phyloP scores from a whole-genome alignment of 2,888 invertebrate genomes.

The Crossocerus cetratus region DNA sequence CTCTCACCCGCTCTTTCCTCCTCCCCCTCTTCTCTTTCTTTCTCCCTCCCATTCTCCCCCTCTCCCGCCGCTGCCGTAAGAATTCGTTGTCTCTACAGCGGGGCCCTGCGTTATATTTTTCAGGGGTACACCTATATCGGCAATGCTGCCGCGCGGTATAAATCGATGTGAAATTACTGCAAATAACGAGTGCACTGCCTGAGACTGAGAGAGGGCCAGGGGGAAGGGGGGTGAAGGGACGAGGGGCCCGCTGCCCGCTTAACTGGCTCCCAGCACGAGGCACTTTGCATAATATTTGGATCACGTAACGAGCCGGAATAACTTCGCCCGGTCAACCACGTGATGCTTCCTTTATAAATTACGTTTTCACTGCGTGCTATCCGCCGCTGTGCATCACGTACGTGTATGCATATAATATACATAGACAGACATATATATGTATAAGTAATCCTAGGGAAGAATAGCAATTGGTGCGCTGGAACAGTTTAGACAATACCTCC shows the following conservation, averaged over 20 bases:
- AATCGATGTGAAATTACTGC: conserved; percentile 64
- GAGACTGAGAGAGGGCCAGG: background rate
- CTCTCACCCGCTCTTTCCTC: background rate
- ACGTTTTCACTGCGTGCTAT: conserved; percentile 1
- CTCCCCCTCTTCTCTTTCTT: too few species aligned
- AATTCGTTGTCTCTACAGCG: too few species aligned
- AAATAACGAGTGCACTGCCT: conserved; percentile 57
- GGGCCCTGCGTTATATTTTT: conserved; percentile 37
- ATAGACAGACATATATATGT: too few species aligned
- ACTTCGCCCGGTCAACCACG: conserved; percentile 46
- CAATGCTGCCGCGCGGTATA: conserved; percentile 43
- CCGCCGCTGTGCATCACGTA: too few species aligned
- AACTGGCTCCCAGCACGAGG: conserved; percentile 60
- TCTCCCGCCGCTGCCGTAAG: too few species aligned
- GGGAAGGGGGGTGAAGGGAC: too few species aligned
- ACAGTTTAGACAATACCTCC: too few species aligned
- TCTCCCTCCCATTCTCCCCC: too few species aligned
- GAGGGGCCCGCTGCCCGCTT: conserved; percentile 36
- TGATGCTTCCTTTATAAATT: conserved; percentile 49
- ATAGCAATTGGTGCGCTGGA: too few species aligned
- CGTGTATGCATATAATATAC: too few species aligned
- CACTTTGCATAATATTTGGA: conserved; percentile 69
- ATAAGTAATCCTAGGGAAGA: too few species aligned
- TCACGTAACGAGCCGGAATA: conserved; percentile 64
- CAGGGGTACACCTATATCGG: conserved; percentile 34